These are phyloP conservation scores for Blennius ocellaris DNA, from an alignment of 2,113 vertebrate species.

Conservation along the genomic window DNA sequence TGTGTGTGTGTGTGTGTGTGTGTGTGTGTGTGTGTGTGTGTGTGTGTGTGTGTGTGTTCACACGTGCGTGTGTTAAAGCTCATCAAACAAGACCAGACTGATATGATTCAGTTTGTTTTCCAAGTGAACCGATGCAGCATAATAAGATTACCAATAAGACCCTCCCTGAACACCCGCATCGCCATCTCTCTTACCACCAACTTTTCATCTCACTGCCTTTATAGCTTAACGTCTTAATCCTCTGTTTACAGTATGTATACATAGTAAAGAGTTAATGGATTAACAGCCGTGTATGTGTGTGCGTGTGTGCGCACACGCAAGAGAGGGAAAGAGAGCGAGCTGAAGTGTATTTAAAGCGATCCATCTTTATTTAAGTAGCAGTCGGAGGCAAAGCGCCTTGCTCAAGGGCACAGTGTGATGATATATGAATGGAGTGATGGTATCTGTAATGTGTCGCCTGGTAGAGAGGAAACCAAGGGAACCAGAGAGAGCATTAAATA, in stretches of 20 bases:
- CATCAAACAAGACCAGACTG: constrained; percentile 34
- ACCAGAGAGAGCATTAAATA: neutral
- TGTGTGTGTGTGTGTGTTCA: constrained; percentile 6
- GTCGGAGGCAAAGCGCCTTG: constrained; percentile 23
- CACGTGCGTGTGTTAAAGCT: neutral
- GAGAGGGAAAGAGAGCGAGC: constrained; percentile 1
- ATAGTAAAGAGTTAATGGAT: constrained; percentile 39
- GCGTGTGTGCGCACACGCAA: too few relatives aligned
- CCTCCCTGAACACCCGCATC: constrained; percentile 31
- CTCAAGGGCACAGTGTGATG: constrained; percentile 35
- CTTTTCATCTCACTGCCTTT: constrained; percentile 55
- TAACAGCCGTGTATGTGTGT: constrained; percentile 21
- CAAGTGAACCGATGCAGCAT: constrained; percentile 21
- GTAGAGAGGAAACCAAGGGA: neutral
- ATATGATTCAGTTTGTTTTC: constrained; percentile 52
- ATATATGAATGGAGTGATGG: constrained; percentile 18
- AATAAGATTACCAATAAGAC: constrained; percentile 50
- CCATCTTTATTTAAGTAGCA: constrained; percentile 40
- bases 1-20: constrained; percentile 12
- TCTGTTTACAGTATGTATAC: constrained; percentile 56
- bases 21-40: constrained; percentile 1
- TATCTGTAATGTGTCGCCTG: constrained; percentile 3
- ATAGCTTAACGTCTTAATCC: constrained; percentile 50
- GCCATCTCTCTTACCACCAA: constrained; percentile 27
- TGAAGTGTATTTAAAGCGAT: constrained; percentile 15